These are phyloP conservation scores for Lathamus discolor DNA, from an alignment of 2,113 vertebrate genomes.

Conservation along the genomic window DNA sequence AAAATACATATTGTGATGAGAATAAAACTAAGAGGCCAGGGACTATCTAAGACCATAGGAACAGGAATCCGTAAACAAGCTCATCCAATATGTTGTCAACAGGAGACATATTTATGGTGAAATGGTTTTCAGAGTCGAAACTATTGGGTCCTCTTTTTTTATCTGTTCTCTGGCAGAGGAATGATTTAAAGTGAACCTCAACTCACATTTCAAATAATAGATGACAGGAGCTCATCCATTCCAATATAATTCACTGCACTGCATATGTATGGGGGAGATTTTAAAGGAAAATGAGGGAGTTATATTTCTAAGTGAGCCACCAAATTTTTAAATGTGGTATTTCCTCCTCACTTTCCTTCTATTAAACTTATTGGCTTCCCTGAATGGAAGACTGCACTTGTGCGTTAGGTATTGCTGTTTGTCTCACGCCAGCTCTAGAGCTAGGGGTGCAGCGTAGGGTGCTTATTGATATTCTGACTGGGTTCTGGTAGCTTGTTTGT, in stretches of 20 bases:
- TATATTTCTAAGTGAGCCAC: not conserved
- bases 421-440: not conserved
- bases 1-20: not conserved
- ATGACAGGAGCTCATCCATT: conserved; percentile 53
- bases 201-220: conserved; percentile 56
- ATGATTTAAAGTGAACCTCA: conserved; percentile 47
- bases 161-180: conserved; percentile 13
- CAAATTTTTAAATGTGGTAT: not conserved
- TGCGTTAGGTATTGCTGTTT: not conserved
- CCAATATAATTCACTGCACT: conserved; percentile 22
- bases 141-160: not conserved
- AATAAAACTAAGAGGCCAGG: not conserved
- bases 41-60: not conserved
- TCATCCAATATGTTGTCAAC: conserved; percentile 36
- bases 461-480: not conserved
- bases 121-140: conserved; percentile 28
- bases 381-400: not conserved
- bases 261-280: conserved; percentile 41
- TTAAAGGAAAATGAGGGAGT: conserved; percentile 8
- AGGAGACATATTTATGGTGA: conserved; percentile 45
- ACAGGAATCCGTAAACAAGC: conserved; percentile 13
- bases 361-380: not conserved
- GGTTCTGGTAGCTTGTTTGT: not conserved
- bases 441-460: not conserved
- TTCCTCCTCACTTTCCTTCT: not conserved